Evolutionary conservation across 1,140 invertebrate genomes (phyloP).

Genomic region (Oreohelix idahoensis): DNA sequence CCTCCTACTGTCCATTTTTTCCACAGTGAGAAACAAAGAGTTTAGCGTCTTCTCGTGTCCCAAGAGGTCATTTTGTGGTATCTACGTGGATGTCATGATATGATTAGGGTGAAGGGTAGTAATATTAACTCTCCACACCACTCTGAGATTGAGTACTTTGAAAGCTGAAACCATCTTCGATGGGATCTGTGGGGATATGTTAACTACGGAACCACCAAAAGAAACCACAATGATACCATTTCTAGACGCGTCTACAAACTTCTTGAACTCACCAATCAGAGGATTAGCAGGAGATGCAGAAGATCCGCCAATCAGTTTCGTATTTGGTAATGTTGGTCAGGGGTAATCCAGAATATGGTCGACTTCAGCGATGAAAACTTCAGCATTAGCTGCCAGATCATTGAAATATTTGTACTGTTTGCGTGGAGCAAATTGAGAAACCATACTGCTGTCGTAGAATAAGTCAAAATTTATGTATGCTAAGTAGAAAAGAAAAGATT

Average conservation of each 20-base stretch:
- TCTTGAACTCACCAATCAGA: slow-evolving; percentile 25
- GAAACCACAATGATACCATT: slow-evolving; percentile 49
- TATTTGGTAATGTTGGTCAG: slow-evolving; percentile 47
- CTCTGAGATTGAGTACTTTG: slow-evolving; percentile 23
- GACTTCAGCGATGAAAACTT: slow-evolving; percentile 45
- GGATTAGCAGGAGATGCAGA: slow-evolving; percentile 37
- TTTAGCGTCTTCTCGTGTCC: slow-evolving; percentile 42
- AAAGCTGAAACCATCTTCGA: slow-evolving; percentile 42
- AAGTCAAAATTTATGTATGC: background rate
- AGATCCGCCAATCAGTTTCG: slow-evolving; percentile 53
- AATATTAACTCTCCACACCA: slow-evolving; percentile 34
- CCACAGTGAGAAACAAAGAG: slow-evolving; percentile 61
- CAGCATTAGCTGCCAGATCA: slow-evolving; percentile 19
- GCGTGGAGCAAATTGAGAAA: slow-evolving; percentile 29
- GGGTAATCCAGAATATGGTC: slow-evolving; percentile 54
- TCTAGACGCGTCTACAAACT: slow-evolving; percentile 37
- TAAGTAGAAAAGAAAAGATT: background rate
- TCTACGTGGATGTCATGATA: slow-evolving; percentile 38
- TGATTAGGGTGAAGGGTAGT: background rate
- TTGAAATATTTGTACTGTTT: slow-evolving; percentile 24
- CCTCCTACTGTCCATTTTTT: slow-evolving; percentile 56
- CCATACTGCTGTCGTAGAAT: background rate
- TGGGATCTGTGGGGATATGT: slow-evolving; percentile 17
- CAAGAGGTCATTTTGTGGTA: slow-evolving; percentile 48
- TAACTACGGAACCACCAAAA: slow-evolving; percentile 44